Base-by-base conservation (phyloP, 2,888 invertebrate species). In the Gasteruption jaculator region DNA sequence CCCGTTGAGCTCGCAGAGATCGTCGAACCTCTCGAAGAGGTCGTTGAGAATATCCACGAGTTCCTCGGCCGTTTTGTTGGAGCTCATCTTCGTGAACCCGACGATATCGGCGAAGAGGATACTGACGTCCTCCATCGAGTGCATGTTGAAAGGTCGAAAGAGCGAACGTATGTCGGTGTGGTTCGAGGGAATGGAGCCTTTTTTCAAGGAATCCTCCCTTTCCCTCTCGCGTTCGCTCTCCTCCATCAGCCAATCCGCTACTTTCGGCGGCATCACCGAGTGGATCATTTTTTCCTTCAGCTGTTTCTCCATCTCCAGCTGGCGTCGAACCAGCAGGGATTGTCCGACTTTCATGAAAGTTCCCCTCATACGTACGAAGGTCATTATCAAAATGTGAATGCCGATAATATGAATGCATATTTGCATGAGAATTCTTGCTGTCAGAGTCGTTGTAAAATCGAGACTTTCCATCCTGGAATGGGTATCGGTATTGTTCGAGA, bases 51-150 rank as follows among this genome's bases (percentile, higher is more conserved):
- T 89, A 62, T 86, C 91, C 8, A 97, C 96, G 57, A 97, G 76
- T 71, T 94, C 91, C 71, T 94, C 94, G 41, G 96, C 96, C 56
- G 87, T 91, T 74, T 96, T 97, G 58, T 91, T 94, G 52, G 93
- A 91, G 42, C 92, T 91, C 94, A 96, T 96, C 65, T 85, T 86
- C 0, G 96, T 97, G 71, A 97, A 97, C 24, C 96, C 96, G 15
- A 95, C 95, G 61, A 97, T 96, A 68, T 97, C 96, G 19, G 96
- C 96, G 69, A 96, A 96, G 32, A 97, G 74, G 60, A 97, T 96
- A 73, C 92, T 92, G 30, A 96, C 95, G 67, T 93, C 85, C 53
- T 91, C 90, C 92, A 95, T 93, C 41, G 87, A 85, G 68, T 88
- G 89, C 94, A 96, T 96, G 63, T 95, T 94, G 71, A 96, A 96